Percentiles rank a stretch among this genome's conserved stretches.
These are phyloP conservation scores for Baccha elongata DNA, from an alignment of 2,888 invertebrate genomes.

Conservation along the genomic window DNA sequence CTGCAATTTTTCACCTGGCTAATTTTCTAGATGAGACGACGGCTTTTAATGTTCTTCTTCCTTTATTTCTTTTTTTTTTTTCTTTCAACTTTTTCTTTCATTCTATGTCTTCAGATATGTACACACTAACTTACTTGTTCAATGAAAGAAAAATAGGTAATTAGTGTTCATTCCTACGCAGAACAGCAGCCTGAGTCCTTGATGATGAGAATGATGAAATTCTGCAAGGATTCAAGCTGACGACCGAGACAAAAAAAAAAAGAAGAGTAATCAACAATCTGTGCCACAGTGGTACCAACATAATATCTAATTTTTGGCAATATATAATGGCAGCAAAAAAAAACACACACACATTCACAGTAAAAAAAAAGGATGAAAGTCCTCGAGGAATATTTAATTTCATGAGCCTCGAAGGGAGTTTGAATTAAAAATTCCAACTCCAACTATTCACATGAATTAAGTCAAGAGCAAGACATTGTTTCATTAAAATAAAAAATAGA, in stretches of 20 bases:
- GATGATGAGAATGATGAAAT: constrained; percentile 32
- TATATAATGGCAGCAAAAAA: no score
- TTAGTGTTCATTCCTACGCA: constrained; percentile 67
- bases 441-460: constrained; percentile 45
- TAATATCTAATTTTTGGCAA: constrained; percentile 49
- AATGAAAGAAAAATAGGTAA: constrained; percentile 65
- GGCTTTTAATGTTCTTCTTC: constrained; percentile 54
- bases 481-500: constrained; percentile 33
- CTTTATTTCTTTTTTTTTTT: not conserved
- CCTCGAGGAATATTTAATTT: constrained; percentile 59
- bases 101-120: not conserved
- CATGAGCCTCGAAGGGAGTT: constrained; percentile 49
- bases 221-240: constrained; percentile 2
- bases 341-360: not conserved
- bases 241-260: constrained; percentile 9
- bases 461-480: constrained; percentile 47
- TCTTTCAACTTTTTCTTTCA: constrained; percentile 3
- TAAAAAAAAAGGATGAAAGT: constrained; percentile 8
- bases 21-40: constrained; percentile 73
- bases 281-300: constrained; percentile 27
- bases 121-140: not conserved
- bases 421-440: constrained; percentile 55
- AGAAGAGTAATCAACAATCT: constrained; percentile 65
- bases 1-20: constrained; percentile 74
- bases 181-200: constrained; percentile 49